Conservation (phyloP, 2,797 vertebrate genomes). For the Oryzias dopingdopingensis region DNA sequence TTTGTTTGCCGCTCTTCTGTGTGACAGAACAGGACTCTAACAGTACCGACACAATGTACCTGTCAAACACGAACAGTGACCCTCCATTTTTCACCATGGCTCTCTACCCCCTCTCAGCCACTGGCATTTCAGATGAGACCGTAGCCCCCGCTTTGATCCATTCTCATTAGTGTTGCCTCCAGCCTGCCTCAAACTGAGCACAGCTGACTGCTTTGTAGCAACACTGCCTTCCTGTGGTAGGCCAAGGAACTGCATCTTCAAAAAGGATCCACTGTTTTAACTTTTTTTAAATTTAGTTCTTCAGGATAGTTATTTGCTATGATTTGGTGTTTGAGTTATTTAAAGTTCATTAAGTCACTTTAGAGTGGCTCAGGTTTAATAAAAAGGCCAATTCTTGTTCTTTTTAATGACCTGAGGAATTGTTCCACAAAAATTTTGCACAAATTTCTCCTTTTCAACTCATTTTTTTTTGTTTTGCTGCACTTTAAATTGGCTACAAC, state of each 20-base stretch:
- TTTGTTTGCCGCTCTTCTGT: slow-evolving; percentile 21
- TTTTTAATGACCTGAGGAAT: no score
- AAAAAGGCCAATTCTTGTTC: not conserved
- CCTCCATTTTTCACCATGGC: slow-evolving; percentile 38
- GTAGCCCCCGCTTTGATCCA: slow-evolving; percentile 46
- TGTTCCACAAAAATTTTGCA: no score
- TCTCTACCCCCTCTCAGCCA: slow-evolving; percentile 57
- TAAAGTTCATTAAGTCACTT: slow-evolving; percentile 31
- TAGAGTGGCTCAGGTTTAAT: slow-evolving; percentile 21
- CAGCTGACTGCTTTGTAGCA: slow-evolving; percentile 15
- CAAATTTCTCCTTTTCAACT: no score
- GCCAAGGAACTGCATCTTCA: not conserved
- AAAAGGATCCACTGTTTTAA: slow-evolving; percentile 16
- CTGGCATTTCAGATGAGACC: slow-evolving; percentile 63
- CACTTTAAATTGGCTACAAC: no score
- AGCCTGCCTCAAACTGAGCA: slow-evolving; percentile 17
- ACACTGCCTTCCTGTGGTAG: slow-evolving; percentile 35
- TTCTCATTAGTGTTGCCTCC: slow-evolving; percentile 36
- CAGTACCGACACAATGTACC: slow-evolving; percentile 45
- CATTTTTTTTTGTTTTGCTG: no score
- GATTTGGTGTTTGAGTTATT: slow-evolving; percentile 29
- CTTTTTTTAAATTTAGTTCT: not conserved
- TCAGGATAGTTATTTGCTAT: slow-evolving; percentile 39
- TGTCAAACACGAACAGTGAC: slow-evolving; percentile 49
- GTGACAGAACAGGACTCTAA: slow-evolving; percentile 31